Conservation (phyloP, 2,797 vertebrate genomes). For the Neomorphus geoffroyi region DNA sequence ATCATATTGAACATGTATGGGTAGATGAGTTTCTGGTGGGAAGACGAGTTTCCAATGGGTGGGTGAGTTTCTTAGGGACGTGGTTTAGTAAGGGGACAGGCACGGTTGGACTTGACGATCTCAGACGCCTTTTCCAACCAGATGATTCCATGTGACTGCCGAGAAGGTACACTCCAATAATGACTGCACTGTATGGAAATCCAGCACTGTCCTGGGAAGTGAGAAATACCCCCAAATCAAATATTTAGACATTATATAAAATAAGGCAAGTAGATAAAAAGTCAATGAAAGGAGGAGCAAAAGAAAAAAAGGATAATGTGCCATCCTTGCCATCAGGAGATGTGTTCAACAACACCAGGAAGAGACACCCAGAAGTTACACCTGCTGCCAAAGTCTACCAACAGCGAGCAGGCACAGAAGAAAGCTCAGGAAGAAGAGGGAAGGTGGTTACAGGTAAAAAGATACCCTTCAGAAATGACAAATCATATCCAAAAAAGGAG, state of each 20-base stretch:
- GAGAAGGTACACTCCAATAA: neutral
- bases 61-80: too few relatives aligned
- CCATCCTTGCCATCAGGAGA: neutral
- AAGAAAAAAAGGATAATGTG: neutral
- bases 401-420: neutral
- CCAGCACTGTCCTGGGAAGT: neutral
- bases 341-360: fast-evolving
- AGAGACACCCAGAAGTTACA: neutral
- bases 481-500: neutral
- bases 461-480: neutral
- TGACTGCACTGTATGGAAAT: neutral
- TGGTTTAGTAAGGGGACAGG: too few relatives aligned
- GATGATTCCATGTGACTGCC: too few relatives aligned
- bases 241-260: neutral
- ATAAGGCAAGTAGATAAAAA: neutral
- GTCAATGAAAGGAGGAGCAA: neutral
- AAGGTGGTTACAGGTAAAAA: neutral
- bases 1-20: neutral
- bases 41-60: too few relatives aligned
- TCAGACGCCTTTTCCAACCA: too few relatives aligned
- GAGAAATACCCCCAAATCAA: neutral
- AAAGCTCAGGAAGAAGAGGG: neutral
- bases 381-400: neutral
- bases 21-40: too few relatives aligned
- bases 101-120: too few relatives aligned